phyloP scores from a whole-genome alignment of 2,113 vertebrate species.

The Oncorhynchus nerka region DNA sequence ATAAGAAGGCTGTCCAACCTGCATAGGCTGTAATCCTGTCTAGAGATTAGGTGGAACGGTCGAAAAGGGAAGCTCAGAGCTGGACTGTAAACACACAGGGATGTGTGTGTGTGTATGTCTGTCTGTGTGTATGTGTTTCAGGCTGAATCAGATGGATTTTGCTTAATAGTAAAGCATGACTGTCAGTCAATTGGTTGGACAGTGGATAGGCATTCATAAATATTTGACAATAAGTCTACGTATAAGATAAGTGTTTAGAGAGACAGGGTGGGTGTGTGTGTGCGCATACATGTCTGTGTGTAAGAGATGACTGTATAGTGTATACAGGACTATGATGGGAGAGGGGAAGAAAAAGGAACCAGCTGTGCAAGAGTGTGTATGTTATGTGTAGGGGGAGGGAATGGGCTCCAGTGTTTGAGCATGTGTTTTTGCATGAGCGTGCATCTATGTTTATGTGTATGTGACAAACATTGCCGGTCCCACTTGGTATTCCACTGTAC shows the following conservation, averaged over 20 bases:
- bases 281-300: slow-evolving; percentile 22
- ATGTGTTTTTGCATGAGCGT: not conserved
- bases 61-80: not conserved
- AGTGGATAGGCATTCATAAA: slow-evolving; percentile 48
- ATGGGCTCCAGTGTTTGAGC: not conserved
- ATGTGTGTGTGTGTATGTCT: not conserved
- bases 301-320: slow-evolving; percentile 9
- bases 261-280: slow-evolving; percentile 5
- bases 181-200: slow-evolving; percentile 46
- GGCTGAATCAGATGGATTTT: slow-evolving; percentile 35
- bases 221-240: not conserved
- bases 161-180: slow-evolving; percentile 18
- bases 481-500: slow-evolving; percentile 54
- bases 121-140: slow-evolving; percentile 11
- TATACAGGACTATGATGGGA: too few species aligned
- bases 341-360: too few species aligned
- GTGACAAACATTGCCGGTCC: slow-evolving; percentile 31
- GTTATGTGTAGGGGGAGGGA: not conserved
- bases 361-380: too few species aligned
- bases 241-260: not conserved
- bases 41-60: not conserved
- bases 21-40: too few species aligned
- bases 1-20: slow-evolving; percentile 11
- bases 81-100: not conserved
- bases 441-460: slow-evolving; percentile 15